Evolutionary conservation across 2,888 invertebrate species (phyloP).

Genomic region (Machimus atricapillus): DNA sequence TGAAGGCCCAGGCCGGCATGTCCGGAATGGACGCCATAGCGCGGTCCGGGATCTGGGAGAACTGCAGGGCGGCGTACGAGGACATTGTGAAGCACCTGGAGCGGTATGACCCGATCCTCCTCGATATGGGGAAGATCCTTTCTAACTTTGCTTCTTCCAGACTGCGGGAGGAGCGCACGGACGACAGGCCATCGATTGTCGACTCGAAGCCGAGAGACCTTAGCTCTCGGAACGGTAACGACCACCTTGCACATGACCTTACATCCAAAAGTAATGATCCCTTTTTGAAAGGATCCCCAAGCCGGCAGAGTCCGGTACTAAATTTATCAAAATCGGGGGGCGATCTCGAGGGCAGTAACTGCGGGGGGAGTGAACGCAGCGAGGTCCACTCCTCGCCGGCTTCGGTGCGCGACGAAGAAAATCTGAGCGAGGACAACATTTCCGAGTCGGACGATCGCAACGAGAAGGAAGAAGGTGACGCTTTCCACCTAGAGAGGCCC

Average conservation of each 20-base stretch:
- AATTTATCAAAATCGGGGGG: slow-evolving; percentile 89
- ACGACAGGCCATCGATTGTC: slow-evolving; percentile 81
- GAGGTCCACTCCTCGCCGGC: slow-evolving; percentile 67
- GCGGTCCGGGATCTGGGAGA: slow-evolving; percentile 92
- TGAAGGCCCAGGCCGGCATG: slow-evolving; percentile 83
- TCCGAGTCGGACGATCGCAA: slow-evolving; percentile 87
- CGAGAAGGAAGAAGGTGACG: slow-evolving; percentile 75
- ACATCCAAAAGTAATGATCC: not conserved
- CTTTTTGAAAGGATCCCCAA: slow-evolving; percentile 70
- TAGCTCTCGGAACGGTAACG: slow-evolving; percentile 85
- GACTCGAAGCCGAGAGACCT: slow-evolving; percentile 85
- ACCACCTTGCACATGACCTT: not conserved
- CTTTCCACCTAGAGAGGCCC: not conserved
- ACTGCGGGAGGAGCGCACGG: slow-evolving; percentile 86
- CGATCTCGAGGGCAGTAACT: slow-evolving; percentile 73
- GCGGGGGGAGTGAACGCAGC: slow-evolving; percentile 70
- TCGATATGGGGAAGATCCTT: not conserved
- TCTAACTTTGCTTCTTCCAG: slow-evolving; percentile 60
- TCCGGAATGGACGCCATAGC: slow-evolving; percentile 91
- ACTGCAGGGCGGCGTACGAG: slow-evolving; percentile 93
- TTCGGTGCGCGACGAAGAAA: slow-evolving; percentile 78
- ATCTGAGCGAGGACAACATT: slow-evolving; percentile 81
- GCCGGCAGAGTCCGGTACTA: slow-evolving; percentile 89
- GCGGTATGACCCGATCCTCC: slow-evolving; percentile 69
- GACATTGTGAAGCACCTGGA: slow-evolving; percentile 94